Evolutionary conservation across 2,113 vertebrate genomes (phyloP).

Genomic region (Microcebus griseorufus): DNA sequence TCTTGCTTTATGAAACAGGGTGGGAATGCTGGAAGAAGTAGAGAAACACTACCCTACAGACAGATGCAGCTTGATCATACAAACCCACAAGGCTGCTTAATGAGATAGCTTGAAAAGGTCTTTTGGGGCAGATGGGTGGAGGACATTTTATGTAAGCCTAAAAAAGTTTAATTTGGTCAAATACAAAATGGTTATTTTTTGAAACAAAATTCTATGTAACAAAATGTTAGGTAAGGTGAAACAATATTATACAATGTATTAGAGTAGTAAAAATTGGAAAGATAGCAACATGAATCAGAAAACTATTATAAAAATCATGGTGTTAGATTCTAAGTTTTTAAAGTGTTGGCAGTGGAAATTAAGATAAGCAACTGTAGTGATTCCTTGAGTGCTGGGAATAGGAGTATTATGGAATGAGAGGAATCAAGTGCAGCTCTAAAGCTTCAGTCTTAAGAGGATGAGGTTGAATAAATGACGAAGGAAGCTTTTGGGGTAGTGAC

Average conservation of each 20-base stretch:
- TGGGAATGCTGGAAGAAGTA: not conserved
- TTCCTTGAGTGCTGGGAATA: not conserved
- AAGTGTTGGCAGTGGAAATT: not conserved
- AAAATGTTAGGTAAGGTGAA: not conserved
- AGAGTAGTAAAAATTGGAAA: not conserved
- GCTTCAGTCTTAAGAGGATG: not conserved
- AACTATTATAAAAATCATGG: not conserved
- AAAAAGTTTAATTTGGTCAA: not conserved
- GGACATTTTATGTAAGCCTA: not conserved
- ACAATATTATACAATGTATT: not conserved
- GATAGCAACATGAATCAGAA: not conserved
- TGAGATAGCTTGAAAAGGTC: not conserved
- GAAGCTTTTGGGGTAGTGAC: not conserved
- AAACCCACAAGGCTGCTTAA: not conserved
- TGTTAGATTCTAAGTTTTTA: not conserved
- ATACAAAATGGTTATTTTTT: not conserved
- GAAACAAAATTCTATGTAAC: not conserved
- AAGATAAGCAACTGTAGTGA: not conserved
- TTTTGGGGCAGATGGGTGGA: not conserved
- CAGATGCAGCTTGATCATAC: not conserved
- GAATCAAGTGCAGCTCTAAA: not conserved
- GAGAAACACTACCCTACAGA: not conserved
- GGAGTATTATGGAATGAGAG: not conserved
- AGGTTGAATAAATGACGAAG: not conserved
- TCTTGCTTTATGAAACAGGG: not conserved